These are phyloP conservation scores for Hassar affinis DNA, from an alignment of 2,113 vertebrate genomes.

Conservation along the genomic window DNA sequence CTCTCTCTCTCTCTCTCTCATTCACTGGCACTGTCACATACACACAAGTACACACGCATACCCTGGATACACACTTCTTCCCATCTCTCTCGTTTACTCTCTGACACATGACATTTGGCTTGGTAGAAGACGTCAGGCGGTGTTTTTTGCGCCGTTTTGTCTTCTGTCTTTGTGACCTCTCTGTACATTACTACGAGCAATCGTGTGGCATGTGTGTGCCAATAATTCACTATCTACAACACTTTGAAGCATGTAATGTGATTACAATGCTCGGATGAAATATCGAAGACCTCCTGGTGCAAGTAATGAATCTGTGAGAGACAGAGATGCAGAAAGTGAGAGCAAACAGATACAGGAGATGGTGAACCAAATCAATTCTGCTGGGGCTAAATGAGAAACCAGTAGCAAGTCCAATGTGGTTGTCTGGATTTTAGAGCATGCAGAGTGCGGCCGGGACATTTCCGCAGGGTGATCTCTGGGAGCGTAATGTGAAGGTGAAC, in stretches of 20 bases:
- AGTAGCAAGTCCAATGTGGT: slow-evolving; percentile 64
- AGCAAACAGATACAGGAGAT: slow-evolving; percentile 55
- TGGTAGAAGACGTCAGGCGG: slow-evolving; percentile 45
- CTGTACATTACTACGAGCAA: slow-evolving; percentile 87
- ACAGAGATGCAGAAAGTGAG: slow-evolving; percentile 49
- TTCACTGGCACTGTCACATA: slow-evolving; percentile 43
- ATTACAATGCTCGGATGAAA: slow-evolving; percentile 89
- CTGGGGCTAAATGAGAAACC: slow-evolving; percentile 60
- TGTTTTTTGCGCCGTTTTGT: slow-evolving; percentile 50
- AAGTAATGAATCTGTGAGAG: slow-evolving; percentile 69
- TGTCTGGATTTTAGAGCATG: slow-evolving; percentile 54
- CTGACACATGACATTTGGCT: slow-evolving; percentile 40
- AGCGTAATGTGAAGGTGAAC: background rate
- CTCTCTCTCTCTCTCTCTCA: slow-evolving; percentile 42
- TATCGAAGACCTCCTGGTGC: slow-evolving; percentile 85
- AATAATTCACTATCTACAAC: slow-evolving; percentile 91
- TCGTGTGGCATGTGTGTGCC: slow-evolving; percentile 88
- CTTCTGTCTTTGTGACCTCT: slow-evolving; percentile 66
- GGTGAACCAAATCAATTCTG: slow-evolving; percentile 67
- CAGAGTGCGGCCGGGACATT: slow-evolving; percentile 70
- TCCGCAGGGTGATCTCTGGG: slow-evolving; percentile 56
- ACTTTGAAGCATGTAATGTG: slow-evolving; percentile 86
- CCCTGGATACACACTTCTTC: slow-evolving; percentile 51
- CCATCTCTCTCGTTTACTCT: slow-evolving; percentile 1
- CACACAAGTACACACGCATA: slow-evolving; percentile 31